A percentile compares a stretch with the other conserved stretches of the same genome.
These are phyloP conservation scores for Plestiodon gilberti DNA, from an alignment of 2,113 vertebrate genomes.

Conservation along the genomic window DNA sequence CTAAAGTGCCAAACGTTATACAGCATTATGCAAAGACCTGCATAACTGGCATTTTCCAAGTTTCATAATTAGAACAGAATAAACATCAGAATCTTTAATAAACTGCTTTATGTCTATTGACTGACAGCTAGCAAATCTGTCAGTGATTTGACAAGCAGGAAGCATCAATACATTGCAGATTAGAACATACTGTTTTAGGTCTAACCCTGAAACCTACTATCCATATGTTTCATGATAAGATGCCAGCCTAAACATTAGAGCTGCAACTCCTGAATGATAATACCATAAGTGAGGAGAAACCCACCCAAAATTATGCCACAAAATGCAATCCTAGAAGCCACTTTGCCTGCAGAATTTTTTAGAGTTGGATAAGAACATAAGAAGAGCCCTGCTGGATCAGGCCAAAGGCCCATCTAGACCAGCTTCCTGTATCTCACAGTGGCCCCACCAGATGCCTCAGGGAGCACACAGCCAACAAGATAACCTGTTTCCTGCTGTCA, in stretches of 20 bases:
- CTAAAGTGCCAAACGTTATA: not conserved
- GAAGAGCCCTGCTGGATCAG: too few species aligned
- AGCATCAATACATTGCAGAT: not conserved
- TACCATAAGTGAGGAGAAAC: not conserved
- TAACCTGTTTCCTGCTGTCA: too few species aligned
- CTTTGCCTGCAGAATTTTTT: not conserved
- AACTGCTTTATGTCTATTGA: conserved; percentile 2
- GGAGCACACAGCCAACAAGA: too few species aligned
- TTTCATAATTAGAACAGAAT: not conserved
- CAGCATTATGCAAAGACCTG: not conserved
- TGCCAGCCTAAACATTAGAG: not conserved
- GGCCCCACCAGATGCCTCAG: too few species aligned
- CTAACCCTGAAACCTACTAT: not conserved
- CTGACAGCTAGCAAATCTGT: conserved; percentile 1
- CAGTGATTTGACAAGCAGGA: not conserved
- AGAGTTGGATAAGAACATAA: not conserved
- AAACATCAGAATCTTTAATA: not conserved
- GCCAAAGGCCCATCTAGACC: too few species aligned
- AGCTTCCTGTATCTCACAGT: too few species aligned
- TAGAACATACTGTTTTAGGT: too few species aligned
- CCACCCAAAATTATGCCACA: too few species aligned
- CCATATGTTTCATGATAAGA: not conserved
- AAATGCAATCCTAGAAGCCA: not conserved
- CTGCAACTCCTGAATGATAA: not conserved
- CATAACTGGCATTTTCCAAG: not conserved